Percentiles rank a stretch among this genome's conserved stretches.
phyloP scores from a whole-genome alignment of 1,140 invertebrate species.

The Bicyclus anynana region DNA sequence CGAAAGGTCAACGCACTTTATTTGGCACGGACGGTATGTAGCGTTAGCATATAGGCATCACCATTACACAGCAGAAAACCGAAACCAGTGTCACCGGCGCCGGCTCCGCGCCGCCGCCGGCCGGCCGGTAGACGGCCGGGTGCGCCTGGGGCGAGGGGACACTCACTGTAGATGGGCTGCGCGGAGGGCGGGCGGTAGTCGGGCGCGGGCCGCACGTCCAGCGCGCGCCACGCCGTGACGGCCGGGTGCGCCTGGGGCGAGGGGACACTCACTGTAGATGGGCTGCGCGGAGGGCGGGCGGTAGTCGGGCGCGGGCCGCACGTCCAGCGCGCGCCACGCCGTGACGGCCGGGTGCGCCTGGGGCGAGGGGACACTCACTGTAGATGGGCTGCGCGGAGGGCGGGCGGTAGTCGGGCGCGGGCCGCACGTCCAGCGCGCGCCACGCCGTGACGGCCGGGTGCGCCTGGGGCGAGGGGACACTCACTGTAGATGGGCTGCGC shows the following conservation, averaged over 20 bases:
- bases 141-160: constrained; percentile 88
- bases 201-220: constrained; percentile 65
- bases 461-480: constrained; percentile 88
- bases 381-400: too few species aligned
- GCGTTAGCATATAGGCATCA: too few species aligned
- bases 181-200: too few species aligned
- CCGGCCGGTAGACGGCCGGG: constrained; percentile 79
- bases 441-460: constrained; percentile 80
- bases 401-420: too few species aligned
- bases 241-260: constrained; percentile 88
- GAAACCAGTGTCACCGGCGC: constrained; percentile 85
- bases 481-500: too few species aligned
- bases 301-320: constrained; percentile 82
- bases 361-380: too few species aligned
- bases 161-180: too few species aligned
- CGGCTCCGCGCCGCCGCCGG: constrained; percentile 74
- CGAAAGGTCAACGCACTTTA: too few species aligned
- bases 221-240: constrained; percentile 78
- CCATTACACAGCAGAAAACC: too few species aligned
- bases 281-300: too few species aligned
- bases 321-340: constrained; percentile 45
- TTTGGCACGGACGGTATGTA: too few species aligned
- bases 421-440: constrained; percentile 70
- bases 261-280: too few species aligned
- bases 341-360: constrained; percentile 86